Conservation (phyloP, 2,888 invertebrate species). For the Hartigia nigra region DNA sequence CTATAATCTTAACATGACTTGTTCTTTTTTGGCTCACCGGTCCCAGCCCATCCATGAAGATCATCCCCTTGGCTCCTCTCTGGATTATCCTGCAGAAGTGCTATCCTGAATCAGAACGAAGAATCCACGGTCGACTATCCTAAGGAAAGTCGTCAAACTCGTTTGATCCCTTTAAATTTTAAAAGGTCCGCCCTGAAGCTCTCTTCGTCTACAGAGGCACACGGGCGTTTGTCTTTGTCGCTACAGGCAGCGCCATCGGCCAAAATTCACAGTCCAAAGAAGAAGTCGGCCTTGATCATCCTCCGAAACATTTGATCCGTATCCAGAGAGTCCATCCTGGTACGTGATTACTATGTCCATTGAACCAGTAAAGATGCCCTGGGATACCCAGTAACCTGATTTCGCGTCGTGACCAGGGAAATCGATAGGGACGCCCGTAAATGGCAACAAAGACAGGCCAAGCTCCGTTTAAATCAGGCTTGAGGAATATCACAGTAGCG, state of each 20-base stretch:
- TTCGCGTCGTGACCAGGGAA: background rate
- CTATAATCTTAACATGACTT: background rate
- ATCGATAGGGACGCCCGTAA: background rate
- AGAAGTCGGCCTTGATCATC: background rate
- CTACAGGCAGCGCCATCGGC: background rate
- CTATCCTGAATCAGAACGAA: background rate
- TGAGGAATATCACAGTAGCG: background rate
- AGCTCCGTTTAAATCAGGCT: background rate
- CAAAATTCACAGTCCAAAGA: background rate
- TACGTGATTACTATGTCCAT: background rate
- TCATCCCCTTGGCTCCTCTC: background rate
- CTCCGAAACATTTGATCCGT: background rate
- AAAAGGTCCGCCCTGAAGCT: conserved; percentile 11
- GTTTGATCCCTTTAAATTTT: conserved; percentile 24
- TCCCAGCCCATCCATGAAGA: background rate
- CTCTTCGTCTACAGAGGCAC: background rate
- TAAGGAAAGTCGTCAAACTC: conserved; percentile 14
- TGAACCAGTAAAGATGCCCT: background rate
- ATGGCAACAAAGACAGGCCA: background rate
- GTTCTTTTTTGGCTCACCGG: background rate
- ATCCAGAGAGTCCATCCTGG: background rate
- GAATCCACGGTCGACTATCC: background rate
- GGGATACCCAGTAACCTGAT: background rate
- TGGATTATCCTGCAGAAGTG: background rate
- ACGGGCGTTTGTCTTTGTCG: background rate